Percentiles rank a stretch among this genome's conserved stretches.
phyloP scores from a whole-genome alignment of 2,113 vertebrate species.

The Miniopterus natalensis region DNA sequence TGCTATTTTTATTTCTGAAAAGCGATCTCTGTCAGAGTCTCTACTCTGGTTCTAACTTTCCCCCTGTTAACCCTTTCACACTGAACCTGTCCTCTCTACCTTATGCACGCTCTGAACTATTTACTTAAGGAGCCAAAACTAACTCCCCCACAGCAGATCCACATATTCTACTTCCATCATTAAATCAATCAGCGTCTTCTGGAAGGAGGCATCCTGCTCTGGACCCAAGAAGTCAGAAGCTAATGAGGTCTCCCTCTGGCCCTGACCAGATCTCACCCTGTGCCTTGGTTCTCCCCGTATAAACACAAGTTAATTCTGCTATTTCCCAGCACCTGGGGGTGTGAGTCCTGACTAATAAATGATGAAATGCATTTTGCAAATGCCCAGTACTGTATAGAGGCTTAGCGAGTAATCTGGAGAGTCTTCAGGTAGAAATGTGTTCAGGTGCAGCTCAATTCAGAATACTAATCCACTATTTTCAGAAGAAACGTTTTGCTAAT shows the following conservation, averaged over 20 bases:
- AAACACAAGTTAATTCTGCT: background rate
- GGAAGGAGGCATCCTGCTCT: background rate
- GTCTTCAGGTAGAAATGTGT: background rate
- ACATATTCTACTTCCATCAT: background rate
- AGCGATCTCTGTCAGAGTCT: constrained; percentile 62
- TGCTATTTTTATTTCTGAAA: constrained; percentile 76
- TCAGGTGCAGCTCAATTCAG: background rate
- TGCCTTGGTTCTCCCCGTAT: background rate
- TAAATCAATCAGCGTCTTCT: background rate
- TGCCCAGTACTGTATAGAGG: background rate
- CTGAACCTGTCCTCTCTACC: constrained; percentile 1
- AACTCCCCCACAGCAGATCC: constrained; percentile 9
- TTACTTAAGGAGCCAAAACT: background rate
- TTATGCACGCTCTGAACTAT: background rate
- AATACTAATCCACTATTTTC: constrained; percentile 28
- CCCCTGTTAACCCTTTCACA: constrained; percentile 35
- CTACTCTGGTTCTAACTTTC: constrained; percentile 59
- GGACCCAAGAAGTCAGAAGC: background rate
- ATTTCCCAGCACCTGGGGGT: background rate
- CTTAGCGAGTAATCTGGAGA: background rate
- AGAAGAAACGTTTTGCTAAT: constrained; percentile 59
- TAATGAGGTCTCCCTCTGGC: background rate
- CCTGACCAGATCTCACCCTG: background rate
- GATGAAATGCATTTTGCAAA: constrained; percentile 12
- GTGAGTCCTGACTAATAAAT: background rate